A percentile compares a stretch with the other conserved stretches of the same genome.
These are phyloP conservation scores for Caenorhabditis sp. DNA, from an alignment of 2,888 invertebrate species.

Conservation along the genomic window DNA sequence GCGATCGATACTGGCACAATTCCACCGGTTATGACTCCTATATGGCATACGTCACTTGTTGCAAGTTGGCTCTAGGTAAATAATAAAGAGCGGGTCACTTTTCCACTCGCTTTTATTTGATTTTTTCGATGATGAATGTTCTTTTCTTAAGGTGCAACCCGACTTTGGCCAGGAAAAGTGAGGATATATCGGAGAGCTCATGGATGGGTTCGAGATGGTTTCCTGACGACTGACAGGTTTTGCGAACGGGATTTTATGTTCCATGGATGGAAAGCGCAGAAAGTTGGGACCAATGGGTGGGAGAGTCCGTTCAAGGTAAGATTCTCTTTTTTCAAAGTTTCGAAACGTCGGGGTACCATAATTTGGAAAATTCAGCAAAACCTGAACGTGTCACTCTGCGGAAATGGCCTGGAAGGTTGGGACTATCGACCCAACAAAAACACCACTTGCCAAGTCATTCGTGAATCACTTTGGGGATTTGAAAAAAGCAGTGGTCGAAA, in stretches of 20 bases:
- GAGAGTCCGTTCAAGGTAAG: conserved; percentile 71
- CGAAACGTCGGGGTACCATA: too few species aligned
- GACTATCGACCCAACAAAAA: conserved; percentile 56
- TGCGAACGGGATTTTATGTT: conserved; percentile 76
- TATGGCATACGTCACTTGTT: conserved; percentile 81
- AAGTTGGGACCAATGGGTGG: conserved; percentile 70
- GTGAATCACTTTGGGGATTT: conserved; percentile 54
- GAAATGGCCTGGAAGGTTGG: conserved; percentile 63
- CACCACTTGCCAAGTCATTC: conserved; percentile 50
- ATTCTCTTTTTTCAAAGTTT: too few species aligned
- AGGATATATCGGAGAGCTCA: conserved; percentile 76
- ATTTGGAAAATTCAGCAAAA: conserved; percentile 69
- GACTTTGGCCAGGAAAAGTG: conserved; percentile 77
- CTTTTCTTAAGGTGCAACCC: conserved; percentile 63
- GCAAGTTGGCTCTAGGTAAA: conserved; percentile 76
- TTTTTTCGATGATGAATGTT: conserved; percentile 1
- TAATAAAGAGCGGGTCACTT: conserved; percentile 34
- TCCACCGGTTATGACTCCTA: conserved; percentile 78
- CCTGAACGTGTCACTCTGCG: conserved; percentile 58
- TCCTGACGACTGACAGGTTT: conserved; percentile 72
- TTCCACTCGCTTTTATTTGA: conserved; percentile 7
- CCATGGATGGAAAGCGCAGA: conserved; percentile 76
- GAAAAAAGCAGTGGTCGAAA: conserved; percentile 66
- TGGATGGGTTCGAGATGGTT: conserved; percentile 77
- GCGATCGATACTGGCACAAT: conserved; percentile 76